Base-by-base conservation (phyloP, 2,888 invertebrate genomes). In the Ectropis crepuscularia region DNA sequence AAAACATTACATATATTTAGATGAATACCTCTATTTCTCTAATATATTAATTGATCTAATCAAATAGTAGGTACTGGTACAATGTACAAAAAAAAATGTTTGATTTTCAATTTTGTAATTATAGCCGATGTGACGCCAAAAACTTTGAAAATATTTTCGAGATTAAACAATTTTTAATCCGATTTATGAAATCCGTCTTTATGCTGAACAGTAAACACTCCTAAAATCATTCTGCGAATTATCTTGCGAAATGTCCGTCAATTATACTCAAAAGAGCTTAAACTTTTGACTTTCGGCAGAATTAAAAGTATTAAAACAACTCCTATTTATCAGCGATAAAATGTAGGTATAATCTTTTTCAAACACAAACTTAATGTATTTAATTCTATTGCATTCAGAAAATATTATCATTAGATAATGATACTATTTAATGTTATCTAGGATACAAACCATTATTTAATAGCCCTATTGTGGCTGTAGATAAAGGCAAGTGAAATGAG, bases 81-180 rank as follows among this genome's bases (percentile, higher is more conserved):
- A 28, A 28, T n/a, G n/a, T n/a, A 28, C 16, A 28, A 28, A 28
- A 41, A 7, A 41, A 9, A 9, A 10, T 41, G 41, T 41, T 28
- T 28, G 4, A 7, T 41, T 8, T 39, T 39, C n/a, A 0, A 16
- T 16, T 12, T 41, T 16, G 16, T 8, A 36, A 43, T 53, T 11
- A 6, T 5, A 43, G 43, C 8, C 53, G n/a, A 9, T n/a, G 53
- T n/a, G 41, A 10, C 12, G 39, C 39, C 11, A 28, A 10, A 53
- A 11, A 36, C 36, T 37, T 37, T n/a, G n/a, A 38, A 54, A 54
- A 46, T 46, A 46, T 54, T 54, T 46, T 9, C 16, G 46, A 10
- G 38, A 42, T 53, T 43, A 36, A 55, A 46, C 11, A 39, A 46
- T 46, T 46, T 46, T 10, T 55, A 46, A 46, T 55, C 6, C 38